A percentile compares a stretch with the other conserved stretches of the same genome.
Evolutionary conservation across 2,888 invertebrate genomes (phyloP).

Genomic region (Dryomyza anilis): DNA sequence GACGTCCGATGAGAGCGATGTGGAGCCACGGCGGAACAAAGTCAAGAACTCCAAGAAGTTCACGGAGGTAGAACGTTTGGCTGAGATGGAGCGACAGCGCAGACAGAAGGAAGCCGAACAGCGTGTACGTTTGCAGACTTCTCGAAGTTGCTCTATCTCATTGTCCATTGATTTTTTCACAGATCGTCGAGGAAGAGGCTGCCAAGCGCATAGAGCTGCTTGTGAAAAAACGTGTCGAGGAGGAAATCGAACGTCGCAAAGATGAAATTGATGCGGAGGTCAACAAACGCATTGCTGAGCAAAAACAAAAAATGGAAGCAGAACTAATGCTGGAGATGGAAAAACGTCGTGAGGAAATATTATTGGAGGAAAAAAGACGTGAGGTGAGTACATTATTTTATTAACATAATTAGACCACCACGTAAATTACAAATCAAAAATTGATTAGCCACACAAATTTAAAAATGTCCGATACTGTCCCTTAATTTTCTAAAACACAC

Average conservation of each 20-base stretch:
- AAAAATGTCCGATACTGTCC: too few species aligned
- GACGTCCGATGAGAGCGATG: slow-evolving; percentile 64
- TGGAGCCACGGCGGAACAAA: slow-evolving; percentile 60
- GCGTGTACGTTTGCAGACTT: slow-evolving; percentile 62
- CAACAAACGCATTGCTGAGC: slow-evolving; percentile 86
- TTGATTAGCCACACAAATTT: too few species aligned
- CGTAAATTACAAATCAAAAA: too few species aligned
- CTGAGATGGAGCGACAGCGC: slow-evolving; percentile 88
- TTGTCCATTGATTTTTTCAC: too few species aligned
- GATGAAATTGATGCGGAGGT: slow-evolving; percentile 95
- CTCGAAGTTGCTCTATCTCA: too few species aligned
- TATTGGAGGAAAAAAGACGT: slow-evolving; percentile 84
- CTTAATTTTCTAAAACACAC: too few species aligned
- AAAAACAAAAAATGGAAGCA: slow-evolving; percentile 89
- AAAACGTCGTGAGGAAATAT: slow-evolving; percentile 79
- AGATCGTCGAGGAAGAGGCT: slow-evolving; percentile 89
- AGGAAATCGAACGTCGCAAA: slow-evolving; percentile 88
- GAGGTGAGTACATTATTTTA: slow-evolving; percentile 73
- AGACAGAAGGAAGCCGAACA: slow-evolving; percentile 89
- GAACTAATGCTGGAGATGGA: slow-evolving; percentile 94
- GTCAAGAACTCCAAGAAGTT: slow-evolving; percentile 69
- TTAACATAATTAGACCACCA: too few species aligned
- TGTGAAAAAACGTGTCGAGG: slow-evolving; percentile 88
- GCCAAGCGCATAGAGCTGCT: slow-evolving; percentile 89
- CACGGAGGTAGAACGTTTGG: slow-evolving; percentile 85